Conservation (phyloP, 2,797 vertebrate species). For the Gobionotothen gibberifrons region DNA sequence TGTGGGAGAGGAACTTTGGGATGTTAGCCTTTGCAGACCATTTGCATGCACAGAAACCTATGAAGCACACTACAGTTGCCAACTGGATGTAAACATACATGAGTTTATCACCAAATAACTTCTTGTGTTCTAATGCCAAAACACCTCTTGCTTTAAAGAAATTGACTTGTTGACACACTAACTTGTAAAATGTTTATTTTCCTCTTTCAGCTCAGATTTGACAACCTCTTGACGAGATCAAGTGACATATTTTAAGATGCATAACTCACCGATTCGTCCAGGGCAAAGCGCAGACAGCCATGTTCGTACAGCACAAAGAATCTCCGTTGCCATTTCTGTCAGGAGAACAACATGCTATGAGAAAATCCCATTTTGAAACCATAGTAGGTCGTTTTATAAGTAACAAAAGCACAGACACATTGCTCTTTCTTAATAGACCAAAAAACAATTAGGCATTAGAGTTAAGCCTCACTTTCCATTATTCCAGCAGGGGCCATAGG, state of each 20-base stretch:
- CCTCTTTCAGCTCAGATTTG: too few species aligned
- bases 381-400: not conserved
- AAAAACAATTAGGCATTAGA: not conserved
- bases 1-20: too few species aligned
- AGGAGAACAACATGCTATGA: constrained; percentile 26
- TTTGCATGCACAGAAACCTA: too few species aligned
- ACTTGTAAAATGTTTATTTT: too few species aligned
- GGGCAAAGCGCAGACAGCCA: constrained; percentile 86
- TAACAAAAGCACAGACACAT: not conserved
- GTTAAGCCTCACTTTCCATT: constrained; percentile 4
- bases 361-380: not conserved
- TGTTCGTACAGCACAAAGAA: constrained; percentile 90
- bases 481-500: not conserved
- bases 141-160: too few species aligned
- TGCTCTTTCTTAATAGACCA: not conserved
- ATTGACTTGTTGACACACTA: too few species aligned
- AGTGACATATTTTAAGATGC: not conserved
- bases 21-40: too few species aligned
- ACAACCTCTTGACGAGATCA: too few species aligned
- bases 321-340: constrained; percentile 88
- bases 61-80: too few species aligned
- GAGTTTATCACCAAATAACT: too few species aligned
- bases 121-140: too few species aligned
- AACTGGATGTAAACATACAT: too few species aligned
- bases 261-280: constrained; percentile 86